Evolutionary conservation across 2,113 vertebrate genomes (phyloP).

Genomic region (Glaucidium brasilianum): DNA sequence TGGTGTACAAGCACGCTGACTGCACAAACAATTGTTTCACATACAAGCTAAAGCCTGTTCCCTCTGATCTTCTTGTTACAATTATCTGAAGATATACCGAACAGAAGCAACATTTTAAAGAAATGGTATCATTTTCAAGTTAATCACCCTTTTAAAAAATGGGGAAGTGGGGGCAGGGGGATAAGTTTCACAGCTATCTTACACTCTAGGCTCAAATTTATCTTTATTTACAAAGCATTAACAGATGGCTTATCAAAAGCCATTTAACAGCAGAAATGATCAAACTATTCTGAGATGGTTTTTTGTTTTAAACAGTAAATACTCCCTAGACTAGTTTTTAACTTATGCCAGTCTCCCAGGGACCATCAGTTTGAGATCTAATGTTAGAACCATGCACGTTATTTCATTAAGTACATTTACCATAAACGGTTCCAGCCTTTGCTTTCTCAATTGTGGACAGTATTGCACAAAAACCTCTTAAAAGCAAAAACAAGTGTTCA

Average conservation of each 20-base stretch:
- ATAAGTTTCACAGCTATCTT: conserved; percentile 6
- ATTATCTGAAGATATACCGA: neutral
- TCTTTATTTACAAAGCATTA: conserved; percentile 31
- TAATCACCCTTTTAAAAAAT: conserved; percentile 3
- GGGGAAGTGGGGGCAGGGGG: neutral
- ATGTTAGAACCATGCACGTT: neutral
- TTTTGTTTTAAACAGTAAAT: conserved; percentile 11
- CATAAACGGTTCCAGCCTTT: neutral
- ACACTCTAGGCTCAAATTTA: conserved; percentile 31
- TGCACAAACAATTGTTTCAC: neutral
- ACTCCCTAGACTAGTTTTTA: conserved; percentile 31
- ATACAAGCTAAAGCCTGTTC: neutral
- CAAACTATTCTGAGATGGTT: neutral
- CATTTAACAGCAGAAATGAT: conserved; percentile 40
- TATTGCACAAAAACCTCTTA: neutral
- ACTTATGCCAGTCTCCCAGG: conserved; percentile 32
- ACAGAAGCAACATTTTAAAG: neutral
- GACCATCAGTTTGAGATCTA: conserved; percentile 24
- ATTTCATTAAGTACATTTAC: conserved; percentile 24
- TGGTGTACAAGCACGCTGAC: neutral
- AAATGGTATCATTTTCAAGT: conserved; percentile 4
- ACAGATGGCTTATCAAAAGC: conserved; percentile 47
- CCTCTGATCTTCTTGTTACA: neutral
- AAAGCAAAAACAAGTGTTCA: neutral
- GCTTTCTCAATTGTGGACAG: neutral